Conservation (phyloP, 2,113 vertebrate species). For the Neofelis nebulosa region DNA sequence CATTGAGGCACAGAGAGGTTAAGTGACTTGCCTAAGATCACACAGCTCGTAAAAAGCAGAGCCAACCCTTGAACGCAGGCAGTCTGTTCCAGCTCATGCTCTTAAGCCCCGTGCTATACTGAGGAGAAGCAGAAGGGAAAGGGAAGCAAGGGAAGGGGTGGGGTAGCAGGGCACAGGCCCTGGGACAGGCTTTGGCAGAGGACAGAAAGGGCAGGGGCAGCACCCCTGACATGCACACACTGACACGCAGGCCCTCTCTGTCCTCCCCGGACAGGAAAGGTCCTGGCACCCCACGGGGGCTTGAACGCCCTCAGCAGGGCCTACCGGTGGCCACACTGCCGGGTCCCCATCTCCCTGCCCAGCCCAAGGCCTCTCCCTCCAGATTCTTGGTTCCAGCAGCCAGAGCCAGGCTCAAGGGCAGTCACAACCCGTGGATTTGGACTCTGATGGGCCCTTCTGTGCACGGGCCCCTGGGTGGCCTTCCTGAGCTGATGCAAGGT, state of each 20-base stretch:
- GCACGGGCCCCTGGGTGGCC: neutral
- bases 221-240: neutral
- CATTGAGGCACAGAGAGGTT: neutral
- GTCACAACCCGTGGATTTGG: neutral
- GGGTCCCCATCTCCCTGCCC: fast-evolving
- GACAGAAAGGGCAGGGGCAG: neutral
- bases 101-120: neutral
- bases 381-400: neutral
- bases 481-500: neutral
- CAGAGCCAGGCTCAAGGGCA: no score
- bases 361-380: neutral
- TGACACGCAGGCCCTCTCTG: neutral
- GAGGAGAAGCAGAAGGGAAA: neutral
- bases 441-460: neutral
- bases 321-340: neutral
- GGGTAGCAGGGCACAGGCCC: neutral
- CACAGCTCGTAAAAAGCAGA: neutral
- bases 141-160: neutral
- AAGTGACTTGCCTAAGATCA: neutral
- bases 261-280: conserved; percentile 78
- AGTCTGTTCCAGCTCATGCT: neutral
- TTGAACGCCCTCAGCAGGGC: neutral
- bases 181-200: neutral
- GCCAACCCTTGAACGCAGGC: neutral
- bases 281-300: conserved; percentile 86